Base-by-base conservation (phyloP, 2,888 invertebrate species). In the Synergus japonicus region DNA sequence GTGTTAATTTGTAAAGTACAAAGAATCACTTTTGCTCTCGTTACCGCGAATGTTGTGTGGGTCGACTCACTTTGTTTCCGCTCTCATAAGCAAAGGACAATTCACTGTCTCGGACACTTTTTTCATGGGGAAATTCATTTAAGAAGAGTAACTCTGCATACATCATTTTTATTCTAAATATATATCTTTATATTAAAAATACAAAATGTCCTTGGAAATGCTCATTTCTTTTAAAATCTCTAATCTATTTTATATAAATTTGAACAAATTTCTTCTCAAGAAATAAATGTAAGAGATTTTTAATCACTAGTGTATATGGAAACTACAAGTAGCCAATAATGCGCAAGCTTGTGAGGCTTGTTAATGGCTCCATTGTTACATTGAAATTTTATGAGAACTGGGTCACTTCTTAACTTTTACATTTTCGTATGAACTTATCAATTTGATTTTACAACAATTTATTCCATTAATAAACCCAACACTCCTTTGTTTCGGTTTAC, bases 1-100 rank as follows among this genome's bases (percentile, higher is more conserved):
- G 29, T 49, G 69, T 69, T 69, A 69, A 69, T 69, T 69, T 54
- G 69, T 54, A n/a, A 73, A 73, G 69, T 49, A 73, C 69, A 73
- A 54, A 54, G 69, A 73, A 73, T 73, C 69, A 69, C 49, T 73
- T 49, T 73, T 73, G 69, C 69, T 73, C 69, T 73, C 29, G 54
- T 54, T 49, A 37, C 49, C 54, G 18, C 0, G 60, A 49, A 73
- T 73, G 49, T 73, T 73, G 69, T 73, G 69, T 73, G 69, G 69
- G 69, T 73, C 46, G 37, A 73, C 69, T 69, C 67, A 18, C 22
- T 69, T 69, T 54, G 69, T 54, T 73, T 73, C 69, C 69, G 69
- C 69, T 73, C 69, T 73, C 69, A 73, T 73, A 49, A 73, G 37
- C 69, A 73, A 12, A 46, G n/a, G 37, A 73, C 37, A 73, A 15